Evolutionary conservation across 2,797 vertebrate species (phyloP), one percentile per base, ranked within the genome.

Genomic region (Euphonia xanthogaster): DNA sequence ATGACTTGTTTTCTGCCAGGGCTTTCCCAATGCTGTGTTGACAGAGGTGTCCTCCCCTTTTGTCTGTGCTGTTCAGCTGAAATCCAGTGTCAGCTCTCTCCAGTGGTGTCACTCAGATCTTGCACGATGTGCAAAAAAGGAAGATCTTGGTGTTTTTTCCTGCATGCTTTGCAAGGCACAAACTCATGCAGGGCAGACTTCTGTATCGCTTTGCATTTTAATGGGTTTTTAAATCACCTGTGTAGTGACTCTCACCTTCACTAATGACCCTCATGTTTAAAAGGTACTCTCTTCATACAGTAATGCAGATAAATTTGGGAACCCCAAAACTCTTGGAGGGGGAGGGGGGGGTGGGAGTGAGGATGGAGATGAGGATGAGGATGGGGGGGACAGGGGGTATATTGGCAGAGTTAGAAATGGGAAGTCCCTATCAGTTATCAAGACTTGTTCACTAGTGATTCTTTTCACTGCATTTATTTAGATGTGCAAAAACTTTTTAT

Each of bases 181-280:
- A 55, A 62, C 8, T 63, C n/a, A 45, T 1, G 1, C 13, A 30
- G 2, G 21, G 47, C 44, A 71, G 53, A 23, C n/a, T 74, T 18
- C n/a, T 82, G 25, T 30, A 16, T 37, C 67, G 31, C 35, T 80
- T 82, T 63, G 40, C 21, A 39, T 90, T 95, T 86, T 62, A 37
- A 20, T 83, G 21, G 10, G 23, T 58, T 83, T 83, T 54, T 7
- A 20, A 65, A 31, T 80, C 6, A 57, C 51, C 35, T 5, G 1
- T 72, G 57, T 74, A 7, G 2, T n/a, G n/a, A n/a, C n/a, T n/a
- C n/a, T n/a, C n/a, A n/a, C n/a, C 55, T 86, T 91, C 27, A 47
- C n/a, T 72, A 54, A 30, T 72, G 37, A 44, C 20, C 3, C 4
- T 63, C 9, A 8, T 22, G 14, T 21, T 60, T 39, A 21, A 60